phyloP scores from a whole-genome alignment of 2,888 invertebrate genomes.

The Lysandra bellargus region DNA sequence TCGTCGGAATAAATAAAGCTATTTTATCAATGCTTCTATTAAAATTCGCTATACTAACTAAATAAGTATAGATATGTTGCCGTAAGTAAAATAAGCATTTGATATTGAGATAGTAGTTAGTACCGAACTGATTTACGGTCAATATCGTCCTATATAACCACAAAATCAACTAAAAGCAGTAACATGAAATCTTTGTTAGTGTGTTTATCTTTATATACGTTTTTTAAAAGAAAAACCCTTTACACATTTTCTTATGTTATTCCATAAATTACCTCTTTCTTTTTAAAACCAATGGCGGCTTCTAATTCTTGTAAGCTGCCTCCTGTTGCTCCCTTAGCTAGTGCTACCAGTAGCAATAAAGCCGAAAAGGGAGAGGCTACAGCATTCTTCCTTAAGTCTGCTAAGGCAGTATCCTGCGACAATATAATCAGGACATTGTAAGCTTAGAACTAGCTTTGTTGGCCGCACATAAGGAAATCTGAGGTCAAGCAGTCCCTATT shows the following conservation, averaged over 20 bases:
- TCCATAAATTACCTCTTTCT: not conserved
- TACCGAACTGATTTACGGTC: not conserved
- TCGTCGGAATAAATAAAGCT: not conserved
- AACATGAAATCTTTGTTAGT: not conserved
- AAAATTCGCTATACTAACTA: too few species aligned
- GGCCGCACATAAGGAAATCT: not conserved
- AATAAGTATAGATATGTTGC: too few species aligned
- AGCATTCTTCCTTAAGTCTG: not conserved
- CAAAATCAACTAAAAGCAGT: not conserved
- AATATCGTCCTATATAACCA: too few species aligned
- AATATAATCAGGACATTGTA: not conserved
- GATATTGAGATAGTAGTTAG: not conserved
- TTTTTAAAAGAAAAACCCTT: not conserved
- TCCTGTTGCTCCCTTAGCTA: not conserved
- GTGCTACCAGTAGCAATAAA: not conserved
- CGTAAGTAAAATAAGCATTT: not conserved
- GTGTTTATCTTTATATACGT: not conserved
- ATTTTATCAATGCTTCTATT: not conserved
- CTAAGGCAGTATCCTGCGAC: not conserved
- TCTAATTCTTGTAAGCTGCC: not conserved
- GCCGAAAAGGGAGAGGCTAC: conserved; percentile 11
- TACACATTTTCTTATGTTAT: not conserved
- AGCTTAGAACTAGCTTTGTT: not conserved
- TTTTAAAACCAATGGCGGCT: not conserved
- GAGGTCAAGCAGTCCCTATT: not conserved